Evolutionary conservation across 2,797 vertebrate species (phyloP).

Genomic region (Acrossocheilus fasciatus): DNA sequence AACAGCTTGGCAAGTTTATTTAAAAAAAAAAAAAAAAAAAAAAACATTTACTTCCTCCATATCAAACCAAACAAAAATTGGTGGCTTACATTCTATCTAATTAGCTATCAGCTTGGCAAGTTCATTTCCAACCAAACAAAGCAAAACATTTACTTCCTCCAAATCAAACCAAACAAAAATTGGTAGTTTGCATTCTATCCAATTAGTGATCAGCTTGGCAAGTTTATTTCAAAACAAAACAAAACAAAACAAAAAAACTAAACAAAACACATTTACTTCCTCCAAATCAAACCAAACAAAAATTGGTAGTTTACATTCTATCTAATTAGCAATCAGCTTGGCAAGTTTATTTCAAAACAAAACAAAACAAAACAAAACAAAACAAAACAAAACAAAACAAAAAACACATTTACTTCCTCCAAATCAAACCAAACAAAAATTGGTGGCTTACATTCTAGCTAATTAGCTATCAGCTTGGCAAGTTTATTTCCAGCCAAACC

Average conservation of each 20-base stretch:
- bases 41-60: background rate
- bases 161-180: background rate
- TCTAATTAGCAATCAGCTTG: background rate
- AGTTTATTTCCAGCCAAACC: background rate
- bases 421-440: background rate
- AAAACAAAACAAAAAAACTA: background rate
- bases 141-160: background rate
- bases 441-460: conserved; percentile 11
- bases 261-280: background rate
- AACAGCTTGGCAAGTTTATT: background rate
- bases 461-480: conserved; percentile 1
- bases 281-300: background rate
- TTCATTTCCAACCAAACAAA: too few species aligned
- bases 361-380: too few species aligned
- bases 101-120: background rate
- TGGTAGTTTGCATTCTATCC: conserved; percentile 5
- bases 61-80: background rate
- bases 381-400: too few species aligned
- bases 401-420: background rate
- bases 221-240: too few species aligned
- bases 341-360: background rate
- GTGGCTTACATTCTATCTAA: conserved; percentile 18
- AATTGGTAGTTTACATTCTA: conserved; percentile 15
- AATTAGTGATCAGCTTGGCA: background rate
- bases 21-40: background rate